Base-by-base conservation (phyloP, 2,888 invertebrate genomes). In the Sphaerophoria rueppellii region DNA sequence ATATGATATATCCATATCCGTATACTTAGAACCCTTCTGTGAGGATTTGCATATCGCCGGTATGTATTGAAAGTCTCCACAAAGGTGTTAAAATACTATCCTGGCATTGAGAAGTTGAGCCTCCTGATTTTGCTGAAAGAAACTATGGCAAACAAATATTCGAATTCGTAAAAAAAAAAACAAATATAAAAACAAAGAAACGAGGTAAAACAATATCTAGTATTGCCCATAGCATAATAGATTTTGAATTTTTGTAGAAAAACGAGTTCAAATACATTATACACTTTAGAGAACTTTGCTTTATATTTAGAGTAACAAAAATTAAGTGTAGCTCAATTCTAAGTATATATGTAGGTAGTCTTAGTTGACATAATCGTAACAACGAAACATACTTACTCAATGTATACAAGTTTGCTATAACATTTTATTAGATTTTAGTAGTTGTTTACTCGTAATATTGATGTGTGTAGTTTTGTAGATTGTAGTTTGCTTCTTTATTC, bases 31-130 rank as follows among this genome's bases (percentile, higher is more conserved):
- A 48, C 4, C 7, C 54, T 43, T 69, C 14, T 60, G 74, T 34
- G 46, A 50, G 48, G 50, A 43, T 24, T 35, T 40, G 0, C 55
- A 60, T 60, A 34, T 70, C 52, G 24, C 24, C 48, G 78, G 82
- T 82, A 82, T 70, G 77, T 82, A 82, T 24, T 72, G 16, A 40
- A 71, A 14, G 11, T 43, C 65, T 24, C 11, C 65, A 40, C 52
- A 34, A 37, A 37, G 35, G 40, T 57, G 57, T 11, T 63, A 14
- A 32, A 60, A 14, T 63, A 9, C 32, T 34, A 34, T 7, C 48
- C 61, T 7, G 46, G 34, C 32, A 11, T 35, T 48, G 48, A 35
- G 48, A n/a, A 46, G n/a, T 32, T 46, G 32, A 6, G 11, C 34
- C 9, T 3, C 14, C 35, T 50, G 14, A 35, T 16, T 54, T 11